These are phyloP conservation scores for Drosophila kohkoa DNA, from an alignment of 1,140 invertebrate genomes.

Conservation along the genomic window DNA sequence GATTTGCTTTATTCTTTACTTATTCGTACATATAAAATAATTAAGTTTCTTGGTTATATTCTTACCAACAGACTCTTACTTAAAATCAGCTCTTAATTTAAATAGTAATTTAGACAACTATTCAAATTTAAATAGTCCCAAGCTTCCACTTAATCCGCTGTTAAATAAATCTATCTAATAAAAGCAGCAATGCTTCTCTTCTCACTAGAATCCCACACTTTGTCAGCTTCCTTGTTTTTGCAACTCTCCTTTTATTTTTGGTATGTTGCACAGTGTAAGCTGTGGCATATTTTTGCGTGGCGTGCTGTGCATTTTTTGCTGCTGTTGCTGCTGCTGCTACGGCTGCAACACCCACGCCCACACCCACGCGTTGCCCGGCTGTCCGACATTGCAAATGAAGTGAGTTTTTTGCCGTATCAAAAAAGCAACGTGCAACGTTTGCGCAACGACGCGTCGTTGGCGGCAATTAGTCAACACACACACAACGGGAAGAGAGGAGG, in stretches of 20 bases:
- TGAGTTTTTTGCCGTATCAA: conserved; percentile 15
- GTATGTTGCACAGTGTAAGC: conserved; percentile 23
- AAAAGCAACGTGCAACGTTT: conserved; percentile 2
- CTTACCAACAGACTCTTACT: too few species aligned
- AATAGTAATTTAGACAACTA: neutral
- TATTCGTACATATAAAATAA: too few species aligned
- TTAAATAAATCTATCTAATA: neutral
- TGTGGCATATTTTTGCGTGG: conserved; percentile 7
- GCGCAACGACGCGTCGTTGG: conserved; percentile 41
- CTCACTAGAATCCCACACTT: too few species aligned
- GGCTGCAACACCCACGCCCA: conserved; percentile 19
- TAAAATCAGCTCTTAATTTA: too few species aligned
- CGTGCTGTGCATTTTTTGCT: neutral
- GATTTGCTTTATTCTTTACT: too few species aligned
- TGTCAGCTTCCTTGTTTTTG: neutral
- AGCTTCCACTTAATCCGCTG: neutral
- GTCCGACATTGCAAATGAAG: conserved; percentile 14
- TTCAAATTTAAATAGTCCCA: neutral
- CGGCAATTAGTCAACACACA: conserved; percentile 71
- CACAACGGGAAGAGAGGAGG: neutral
- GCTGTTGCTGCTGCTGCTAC: neutral
- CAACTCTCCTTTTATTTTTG: too few species aligned
- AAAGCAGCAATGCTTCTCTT: neutral
- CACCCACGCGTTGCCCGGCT: neutral
- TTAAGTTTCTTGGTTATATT: too few species aligned